These are phyloP conservation scores for Tetragonisca angustula DNA, from an alignment of 2,888 invertebrate genomes.

Conservation along the genomic window DNA sequence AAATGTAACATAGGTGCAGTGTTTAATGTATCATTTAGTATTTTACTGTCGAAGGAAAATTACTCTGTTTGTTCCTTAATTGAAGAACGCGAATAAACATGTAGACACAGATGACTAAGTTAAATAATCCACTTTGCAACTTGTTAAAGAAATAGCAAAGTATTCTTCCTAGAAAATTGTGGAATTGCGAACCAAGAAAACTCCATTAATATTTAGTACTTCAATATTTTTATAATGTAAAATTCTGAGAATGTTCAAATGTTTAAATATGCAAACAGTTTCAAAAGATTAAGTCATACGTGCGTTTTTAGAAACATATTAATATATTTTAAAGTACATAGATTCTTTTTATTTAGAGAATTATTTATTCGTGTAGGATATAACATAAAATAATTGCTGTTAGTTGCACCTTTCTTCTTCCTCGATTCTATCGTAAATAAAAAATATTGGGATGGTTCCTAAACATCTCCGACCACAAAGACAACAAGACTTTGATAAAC, in stretches of 20 bases:
- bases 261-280: not conserved
- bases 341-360: not conserved
- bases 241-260: too few species aligned
- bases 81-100: not conserved
- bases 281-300: not conserved
- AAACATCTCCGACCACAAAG: too few species aligned
- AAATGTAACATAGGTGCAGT: not conserved
- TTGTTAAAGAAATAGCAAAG: not conserved
- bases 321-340: not conserved
- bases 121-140: not conserved
- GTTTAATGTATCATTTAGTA: constrained; percentile 36
- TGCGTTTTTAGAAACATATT: not conserved
- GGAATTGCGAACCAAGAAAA: not conserved
- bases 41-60: not conserved
- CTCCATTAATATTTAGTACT: not conserved
- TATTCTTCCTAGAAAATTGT: not conserved
- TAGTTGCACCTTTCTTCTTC: too few species aligned
- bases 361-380: not conserved
- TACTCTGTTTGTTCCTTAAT: not conserved
- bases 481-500: constrained; percentile 5
- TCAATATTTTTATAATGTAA: not conserved
- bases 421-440: not conserved
- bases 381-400: not conserved
- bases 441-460: not conserved
- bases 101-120: not conserved